These are phyloP conservation scores for Pseudoips prasinana DNA, from an alignment of 2,888 invertebrate species.

Conservation along the genomic window DNA sequence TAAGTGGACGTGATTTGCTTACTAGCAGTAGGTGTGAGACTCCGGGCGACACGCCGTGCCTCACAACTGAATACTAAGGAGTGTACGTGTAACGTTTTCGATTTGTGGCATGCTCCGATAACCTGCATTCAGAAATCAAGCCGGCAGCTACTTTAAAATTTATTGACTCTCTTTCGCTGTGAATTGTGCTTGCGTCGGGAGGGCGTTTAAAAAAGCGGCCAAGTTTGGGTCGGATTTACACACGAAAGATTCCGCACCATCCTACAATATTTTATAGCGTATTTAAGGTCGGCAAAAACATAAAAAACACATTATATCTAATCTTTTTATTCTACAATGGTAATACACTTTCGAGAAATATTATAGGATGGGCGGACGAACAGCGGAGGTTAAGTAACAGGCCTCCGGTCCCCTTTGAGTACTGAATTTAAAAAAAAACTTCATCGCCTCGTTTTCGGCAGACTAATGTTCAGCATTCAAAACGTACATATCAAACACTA, in stretches of 20 bases:
- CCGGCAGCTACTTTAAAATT: slow-evolving; percentile 71
- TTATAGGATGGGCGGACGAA: too few species aligned
- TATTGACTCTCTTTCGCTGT: slow-evolving; percentile 70
- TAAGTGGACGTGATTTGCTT: slow-evolving; percentile 77
- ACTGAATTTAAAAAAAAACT: too few species aligned
- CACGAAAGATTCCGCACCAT: too few species aligned
- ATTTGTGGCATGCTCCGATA: slow-evolving; percentile 79
- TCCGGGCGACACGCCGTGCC: slow-evolving; percentile 61
- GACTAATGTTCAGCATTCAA: slow-evolving; percentile 51
- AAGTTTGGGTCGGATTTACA: too few species aligned
- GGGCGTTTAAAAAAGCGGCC: slow-evolving; percentile 52
- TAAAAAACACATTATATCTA: too few species aligned
- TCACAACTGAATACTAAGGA: slow-evolving; percentile 74
- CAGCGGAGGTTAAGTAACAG: too few species aligned
- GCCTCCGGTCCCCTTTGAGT: too few species aligned
- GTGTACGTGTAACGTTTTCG: slow-evolving; percentile 70
- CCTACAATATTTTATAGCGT: too few species aligned
- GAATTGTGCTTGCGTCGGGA: slow-evolving; percentile 49
- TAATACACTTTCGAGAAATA: too few species aligned
- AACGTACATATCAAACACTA: too few species aligned
- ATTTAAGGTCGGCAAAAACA: too few species aligned
- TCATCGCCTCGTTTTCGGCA: slow-evolving; percentile 27
- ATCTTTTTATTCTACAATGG: too few species aligned
- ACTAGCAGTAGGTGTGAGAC: slow-evolving; percentile 62
- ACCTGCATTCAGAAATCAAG: slow-evolving; percentile 80